A percentile compares a stretch with the other conserved stretches of the same genome.
Conservation (phyloP, 2,888 invertebrate species). For the Pachliopta kotzebuea region DNA sequence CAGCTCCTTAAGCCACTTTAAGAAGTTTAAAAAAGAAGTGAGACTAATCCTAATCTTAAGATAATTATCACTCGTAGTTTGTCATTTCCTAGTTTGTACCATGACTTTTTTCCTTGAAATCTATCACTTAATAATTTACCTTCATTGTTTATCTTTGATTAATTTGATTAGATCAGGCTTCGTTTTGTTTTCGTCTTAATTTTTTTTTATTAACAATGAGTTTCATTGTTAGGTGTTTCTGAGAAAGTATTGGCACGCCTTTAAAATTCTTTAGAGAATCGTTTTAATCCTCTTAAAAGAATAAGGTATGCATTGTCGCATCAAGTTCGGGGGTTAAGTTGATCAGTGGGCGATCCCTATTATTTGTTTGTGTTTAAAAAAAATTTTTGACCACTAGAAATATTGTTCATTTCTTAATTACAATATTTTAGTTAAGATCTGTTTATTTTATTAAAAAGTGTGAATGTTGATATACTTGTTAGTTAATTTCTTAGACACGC, state of each 20-base stretch:
- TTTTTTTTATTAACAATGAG: constrained; percentile 1
- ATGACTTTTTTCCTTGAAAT: constrained; percentile 18
- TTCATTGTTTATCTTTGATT: constrained; percentile 19
- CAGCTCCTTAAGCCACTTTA: neutral
- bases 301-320: neutral
- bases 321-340: constrained; percentile 4
- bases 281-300: constrained; percentile 1
- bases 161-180: constrained; percentile 12
- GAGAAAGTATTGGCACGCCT: neutral
- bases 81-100: constrained; percentile 1
- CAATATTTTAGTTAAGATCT: too few relatives aligned
- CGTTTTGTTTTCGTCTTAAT: constrained; percentile 5
- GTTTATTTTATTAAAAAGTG: too few relatives aligned
- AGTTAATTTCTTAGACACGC: too few relatives aligned
- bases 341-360: neutral
- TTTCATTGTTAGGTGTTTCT: constrained; percentile 1
- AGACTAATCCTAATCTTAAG: constrained; percentile 24
- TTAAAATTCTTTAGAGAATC: neutral
- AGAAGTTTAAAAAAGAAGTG: constrained; percentile 10
- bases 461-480: too few relatives aligned
- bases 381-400: neutral
- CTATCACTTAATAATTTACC: constrained; percentile 1
- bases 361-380: neutral
- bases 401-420: neutral
- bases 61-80: constrained; percentile 13